Percentiles rank a stretch among this genome's conserved stretches.
Evolutionary conservation across 1,140 invertebrate species (phyloP).

Genomic region (Triops cancriformis): DNA sequence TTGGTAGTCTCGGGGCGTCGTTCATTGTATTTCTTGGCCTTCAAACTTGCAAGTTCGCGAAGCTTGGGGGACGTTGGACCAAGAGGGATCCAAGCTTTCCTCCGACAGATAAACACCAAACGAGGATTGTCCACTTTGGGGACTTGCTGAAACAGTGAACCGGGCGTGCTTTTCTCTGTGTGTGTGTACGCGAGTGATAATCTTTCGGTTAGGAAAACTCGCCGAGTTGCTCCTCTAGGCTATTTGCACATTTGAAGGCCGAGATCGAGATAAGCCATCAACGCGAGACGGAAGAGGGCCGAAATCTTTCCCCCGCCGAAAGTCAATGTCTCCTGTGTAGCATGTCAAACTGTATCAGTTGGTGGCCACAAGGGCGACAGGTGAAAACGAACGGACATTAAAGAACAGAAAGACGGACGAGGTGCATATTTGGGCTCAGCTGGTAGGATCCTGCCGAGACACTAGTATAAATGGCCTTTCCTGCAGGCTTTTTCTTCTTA

Average conservation of each 20-base stretch:
- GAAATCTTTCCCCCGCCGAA: not conserved
- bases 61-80: not conserved
- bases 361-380: not conserved
- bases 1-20: not conserved
- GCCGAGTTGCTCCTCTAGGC: not conserved
- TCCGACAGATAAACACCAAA: not conserved
- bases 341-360: not conserved
- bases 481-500: not conserved
- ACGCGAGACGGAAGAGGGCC: not conserved
- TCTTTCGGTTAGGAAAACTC: not conserved
- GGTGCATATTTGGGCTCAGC: not conserved
- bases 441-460: not conserved
- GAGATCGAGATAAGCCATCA: not conserved
- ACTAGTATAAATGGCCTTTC: not conserved
- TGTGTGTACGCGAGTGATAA: not conserved
- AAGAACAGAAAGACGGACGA: not conserved
- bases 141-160: not conserved
- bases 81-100: not conserved
- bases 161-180: not conserved
- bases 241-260: conserved; percentile 2
- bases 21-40: not conserved
- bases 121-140: not conserved
- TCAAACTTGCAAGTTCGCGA: not conserved
- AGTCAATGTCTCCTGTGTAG: not conserved
- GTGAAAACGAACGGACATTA: not conserved